Conservation (phyloP, 2,888 invertebrate genomes). For the Scaptomyza polygonia region DNA sequence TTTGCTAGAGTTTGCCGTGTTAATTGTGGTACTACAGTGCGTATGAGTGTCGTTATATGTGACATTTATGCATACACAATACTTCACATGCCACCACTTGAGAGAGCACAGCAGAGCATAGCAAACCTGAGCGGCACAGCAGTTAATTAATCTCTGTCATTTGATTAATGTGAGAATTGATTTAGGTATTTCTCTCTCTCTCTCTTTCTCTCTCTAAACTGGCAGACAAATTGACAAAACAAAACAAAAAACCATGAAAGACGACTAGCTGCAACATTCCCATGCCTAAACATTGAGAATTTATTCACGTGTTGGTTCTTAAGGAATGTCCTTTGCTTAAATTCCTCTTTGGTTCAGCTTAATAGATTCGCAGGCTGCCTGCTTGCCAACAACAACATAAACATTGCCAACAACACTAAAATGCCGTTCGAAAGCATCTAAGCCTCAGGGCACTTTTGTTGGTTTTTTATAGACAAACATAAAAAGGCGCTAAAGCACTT, state of each 20-base stretch:
- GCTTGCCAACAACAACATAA: conserved; percentile 17
- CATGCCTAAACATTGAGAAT: background rate
- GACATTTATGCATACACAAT: conserved; percentile 76
- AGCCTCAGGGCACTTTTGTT: conserved; percentile 6
- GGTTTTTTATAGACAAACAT: conserved; percentile 69
- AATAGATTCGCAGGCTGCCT: conserved; percentile 7
- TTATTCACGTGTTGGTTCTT: conserved; percentile 8
- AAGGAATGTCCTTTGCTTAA: background rate
- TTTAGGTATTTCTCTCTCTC: conserved; percentile 45
- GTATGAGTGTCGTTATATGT: conserved; percentile 73
- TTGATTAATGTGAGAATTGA: conserved; percentile 74
- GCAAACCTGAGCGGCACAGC: conserved; percentile 12
- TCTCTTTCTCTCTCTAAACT: background rate
- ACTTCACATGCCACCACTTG: conserved; percentile 30
- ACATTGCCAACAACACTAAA: conserved; percentile 13
- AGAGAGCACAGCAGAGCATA: conserved; percentile 6
- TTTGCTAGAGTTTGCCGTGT: conserved; percentile 30
- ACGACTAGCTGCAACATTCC: background rate
- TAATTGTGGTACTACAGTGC: conserved; percentile 65
- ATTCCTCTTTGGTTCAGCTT: conserved; percentile 6
- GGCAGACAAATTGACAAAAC: conserved; percentile 25
- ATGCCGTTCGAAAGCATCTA: conserved; percentile 4
- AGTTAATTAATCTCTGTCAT: conserved; percentile 71
- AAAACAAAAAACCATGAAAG: conserved; percentile 4
- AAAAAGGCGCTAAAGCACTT: conserved; percentile 60